phyloP scores from a whole-genome alignment of 2,113 vertebrate genomes.

The Sialia sialis region DNA sequence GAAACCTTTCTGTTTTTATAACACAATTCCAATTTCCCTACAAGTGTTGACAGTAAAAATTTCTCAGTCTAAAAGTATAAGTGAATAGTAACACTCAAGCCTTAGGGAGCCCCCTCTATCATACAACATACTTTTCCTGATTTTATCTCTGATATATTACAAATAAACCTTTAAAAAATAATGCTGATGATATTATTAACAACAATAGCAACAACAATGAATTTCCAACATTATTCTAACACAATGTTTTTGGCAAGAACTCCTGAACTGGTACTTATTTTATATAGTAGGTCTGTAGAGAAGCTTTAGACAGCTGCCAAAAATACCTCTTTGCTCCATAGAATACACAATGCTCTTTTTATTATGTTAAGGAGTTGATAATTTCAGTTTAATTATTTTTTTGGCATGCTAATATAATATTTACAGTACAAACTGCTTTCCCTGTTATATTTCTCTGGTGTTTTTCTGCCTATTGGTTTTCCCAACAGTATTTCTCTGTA shows the following conservation, averaged over 20 bases:
- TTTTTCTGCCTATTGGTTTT: neutral
- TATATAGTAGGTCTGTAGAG: neutral
- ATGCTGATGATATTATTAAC: neutral
- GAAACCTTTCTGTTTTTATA: neutral
- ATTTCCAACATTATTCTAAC: neutral
- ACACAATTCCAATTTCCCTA: neutral
- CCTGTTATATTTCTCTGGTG: neutral
- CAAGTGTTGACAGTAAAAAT: neutral
- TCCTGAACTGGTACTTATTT: neutral
- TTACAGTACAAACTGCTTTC: neutral
- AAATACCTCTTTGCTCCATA: slow-evolving; percentile 13
- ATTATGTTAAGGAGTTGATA: slow-evolving; percentile 5
- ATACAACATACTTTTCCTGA: neutral
- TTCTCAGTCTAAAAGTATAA: neutral
- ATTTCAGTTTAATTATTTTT: slow-evolving; percentile 39
- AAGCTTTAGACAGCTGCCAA: neutral
- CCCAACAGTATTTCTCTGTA: neutral
- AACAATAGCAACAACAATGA: neutral
- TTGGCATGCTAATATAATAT: neutral
- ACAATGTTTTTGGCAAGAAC: slow-evolving; percentile 1
- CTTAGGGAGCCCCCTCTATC: neutral
- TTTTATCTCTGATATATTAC: neutral
- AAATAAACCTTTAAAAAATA: neutral
- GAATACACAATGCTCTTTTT: slow-evolving; percentile 22
- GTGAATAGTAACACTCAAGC: neutral